Base-by-base conservation (phyloP, 2,888 invertebrate species). In the Heteropelma amictum region DNA sequence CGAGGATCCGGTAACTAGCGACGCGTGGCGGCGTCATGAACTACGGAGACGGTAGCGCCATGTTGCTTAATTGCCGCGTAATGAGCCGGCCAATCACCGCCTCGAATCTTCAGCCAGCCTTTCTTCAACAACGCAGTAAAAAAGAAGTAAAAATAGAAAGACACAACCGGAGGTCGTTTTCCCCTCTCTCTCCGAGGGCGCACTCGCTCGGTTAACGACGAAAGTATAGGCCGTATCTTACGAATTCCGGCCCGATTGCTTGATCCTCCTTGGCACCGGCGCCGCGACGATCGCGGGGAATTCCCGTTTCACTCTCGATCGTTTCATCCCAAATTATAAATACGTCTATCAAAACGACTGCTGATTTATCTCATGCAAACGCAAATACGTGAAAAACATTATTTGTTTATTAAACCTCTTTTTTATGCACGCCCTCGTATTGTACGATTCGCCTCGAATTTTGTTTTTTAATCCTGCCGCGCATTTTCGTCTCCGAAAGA, bases 51-150 rank as follows among this genome's bases (percentile, higher is more conserved):
- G 61, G 77, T 78, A 77, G 77, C 82, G 83, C 83, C 84, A 84
- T 81, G 78, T 80, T 81, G 73, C 79, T 83, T 83, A 84, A 85
- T 83, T 83, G 77, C 76, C 79, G 72, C 65, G 78, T 72, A 80
- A 81, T 80, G 80, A 81, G 79, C 71, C 74, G 61, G 40, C 81
- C 80, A 80, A 81, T 81, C 80, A 70, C 53, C 72, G 68, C 53
- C 58, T 47, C 51, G 73, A 35, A 79, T 76, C 77, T 69, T 28
- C 51, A 72, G 53, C 53, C 68, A 69, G 68, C 68, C 73, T 73
- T 72, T 61, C 56, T 65, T 49, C 30, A 68, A 53, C 28, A 45
- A 42, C 26, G 4, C 17, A 30, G 14, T 2, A 42, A 38, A 19
- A 60, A 47, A 61, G 10, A 17, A 64, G 19, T 0, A 2, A 8